Base-by-base conservation (phyloP, 2,888 invertebrate species). In the Scaptomyza caliginosa region DNA sequence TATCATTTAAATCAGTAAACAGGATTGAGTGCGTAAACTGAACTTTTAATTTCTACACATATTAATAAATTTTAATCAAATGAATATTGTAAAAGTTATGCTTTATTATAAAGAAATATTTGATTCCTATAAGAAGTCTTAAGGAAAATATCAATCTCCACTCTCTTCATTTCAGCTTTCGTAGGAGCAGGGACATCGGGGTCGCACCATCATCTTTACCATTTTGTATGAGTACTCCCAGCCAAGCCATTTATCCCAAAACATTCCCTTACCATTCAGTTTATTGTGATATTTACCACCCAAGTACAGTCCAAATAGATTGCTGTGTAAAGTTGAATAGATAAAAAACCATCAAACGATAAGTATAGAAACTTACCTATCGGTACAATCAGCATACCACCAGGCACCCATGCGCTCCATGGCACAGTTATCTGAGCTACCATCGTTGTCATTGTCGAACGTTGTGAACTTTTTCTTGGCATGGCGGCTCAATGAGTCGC, bases 381-480 rank as follows among this genome's bases (percentile, higher is more conserved):
- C 0, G 1, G 5, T 94, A 75, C 95, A 95, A 62, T 93, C 93
- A 77, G 93, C 93, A 86, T 95, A 95, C 95, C 95, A 95, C 95
- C 95, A 95, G 3, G 93, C 95, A 0, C 95, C 95, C 3, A 93
- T 93, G 70, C 94, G 94, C 52, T 94, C 93, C 21, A 92, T 89
- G 0, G 95, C 94, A 88, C 95, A 95, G 57, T 93, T 93, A 3
- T 94, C 92, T 94, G 94, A 94, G 10, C 92, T 92, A 0, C 1
- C 2, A 77, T 95, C 95, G 63, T 94, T 94, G 86, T 95, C 95
- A 42, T 92, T 89, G 81, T 95, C 95, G 52, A 91, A 91, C 0
- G 95, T 94, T 0, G 94, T 94, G 81, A 95, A 95, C 85, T 94
- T 94, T 80, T 93, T 93, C 0, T 94, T 94, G 0, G 94, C 94